A percentile compares a stretch with the other conserved stretches of the same genome.
These are phyloP conservation scores for Bombylius discolor DNA, from an alignment of 2,888 invertebrate species.

Conservation along the genomic window DNA sequence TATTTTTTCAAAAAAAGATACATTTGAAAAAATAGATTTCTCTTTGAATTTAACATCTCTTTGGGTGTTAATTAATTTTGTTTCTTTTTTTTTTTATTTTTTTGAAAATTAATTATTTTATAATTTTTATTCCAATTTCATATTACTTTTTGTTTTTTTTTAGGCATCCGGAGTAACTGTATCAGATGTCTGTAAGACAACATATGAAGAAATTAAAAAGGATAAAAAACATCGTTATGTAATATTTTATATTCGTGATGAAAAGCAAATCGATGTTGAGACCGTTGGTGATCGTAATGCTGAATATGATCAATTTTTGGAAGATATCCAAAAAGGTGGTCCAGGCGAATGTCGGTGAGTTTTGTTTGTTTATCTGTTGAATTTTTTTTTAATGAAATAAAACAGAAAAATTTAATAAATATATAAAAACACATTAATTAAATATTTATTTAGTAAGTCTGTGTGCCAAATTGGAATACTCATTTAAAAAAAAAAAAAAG, in stretches of 20 bases:
- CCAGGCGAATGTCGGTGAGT: constrained; percentile 79
- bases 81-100: no score
- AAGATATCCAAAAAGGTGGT: constrained; percentile 82
- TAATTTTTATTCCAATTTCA: neutral
- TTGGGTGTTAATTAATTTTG: no score
- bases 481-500: no score
- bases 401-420: neutral
- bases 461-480: no score
- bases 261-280: constrained; percentile 92
- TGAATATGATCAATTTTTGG: constrained; percentile 87
- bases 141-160: constrained; percentile 13
- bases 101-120: no score
- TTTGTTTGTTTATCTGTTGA: no score
- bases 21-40: no score
- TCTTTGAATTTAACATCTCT: no score
- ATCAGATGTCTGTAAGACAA: constrained; percentile 86
- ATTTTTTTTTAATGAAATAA: neutral
- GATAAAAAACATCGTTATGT: constrained; percentile 96
- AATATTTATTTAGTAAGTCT: no score
- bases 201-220: constrained; percentile 94
- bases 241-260: constrained; percentile 90
- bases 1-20: no score
- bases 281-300: constrained; percentile 80
- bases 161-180: constrained; percentile 95
- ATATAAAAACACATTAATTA: no score